Evolutionary conservation across 2,888 invertebrate genomes (phyloP), one percentile per base, ranked within the genome.

Genomic region (Aplocera efformata): DNA sequence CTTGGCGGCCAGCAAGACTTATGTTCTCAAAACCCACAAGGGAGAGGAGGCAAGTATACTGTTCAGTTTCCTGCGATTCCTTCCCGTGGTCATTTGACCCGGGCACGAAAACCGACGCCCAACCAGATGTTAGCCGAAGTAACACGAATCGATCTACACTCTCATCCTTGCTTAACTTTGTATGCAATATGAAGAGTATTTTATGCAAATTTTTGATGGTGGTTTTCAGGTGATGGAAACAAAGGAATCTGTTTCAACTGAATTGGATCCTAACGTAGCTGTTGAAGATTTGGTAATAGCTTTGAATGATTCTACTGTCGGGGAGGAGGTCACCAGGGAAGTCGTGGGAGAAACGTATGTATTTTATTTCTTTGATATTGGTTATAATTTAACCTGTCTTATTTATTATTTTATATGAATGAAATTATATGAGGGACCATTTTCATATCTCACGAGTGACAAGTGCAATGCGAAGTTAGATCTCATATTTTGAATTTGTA

Each of bases 1-100:
- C 55, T 82, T 96, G 62, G 91, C 94, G 11, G 94, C 94, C 50
- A 92, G 91, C 38, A 93, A 95, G 69, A 95, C 94, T 28, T 94
- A 94, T 62, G 94, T 96, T 9, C 90, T 98, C 39, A 98, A 98
- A 80, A 97, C 97, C 1, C 97, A 98, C 74, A 98, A 98, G 85
- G 98, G 97, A 29, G 96, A 95, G 77, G 92, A 93, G 72, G 90
- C 50, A 32, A 22, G 9, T 24, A 24, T 6, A 9, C 10, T 10
- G 32, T 22, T 22, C 8, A 25, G 3, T 27, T 30, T 32, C 9
- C 7, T 8, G 9, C 7, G 10, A 20, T 7, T 26, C n/a, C 8
- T 24, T 24, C 3, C 11, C n/a, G 3, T 20, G 20, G 11, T 24
- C 6, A 7, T 29, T n/a, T n/a, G n/a, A n/a, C n/a, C n/a, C n/a